Conservation (phyloP, 1,140 invertebrate genomes). For the Bombus consobrinus region DNA sequence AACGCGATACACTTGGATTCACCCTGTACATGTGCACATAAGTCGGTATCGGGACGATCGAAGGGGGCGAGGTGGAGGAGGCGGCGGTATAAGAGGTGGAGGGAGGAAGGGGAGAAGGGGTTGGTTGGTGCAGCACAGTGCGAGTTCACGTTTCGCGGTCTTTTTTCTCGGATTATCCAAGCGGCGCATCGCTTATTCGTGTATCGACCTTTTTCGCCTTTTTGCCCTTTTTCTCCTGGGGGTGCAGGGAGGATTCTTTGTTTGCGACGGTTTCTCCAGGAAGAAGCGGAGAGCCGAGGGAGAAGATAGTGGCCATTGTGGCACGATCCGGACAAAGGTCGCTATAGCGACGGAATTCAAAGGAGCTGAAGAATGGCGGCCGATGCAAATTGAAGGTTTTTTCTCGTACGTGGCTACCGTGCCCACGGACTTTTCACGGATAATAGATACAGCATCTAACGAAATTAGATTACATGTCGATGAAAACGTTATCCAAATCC, state of each 20-base stretch:
- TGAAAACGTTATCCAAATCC: not conserved
- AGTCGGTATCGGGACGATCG: conserved; percentile 48
- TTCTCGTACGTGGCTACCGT: conserved; percentile 49
- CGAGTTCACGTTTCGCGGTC: conserved; percentile 78
- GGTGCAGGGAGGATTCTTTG: conserved; percentile 75
- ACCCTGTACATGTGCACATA: conserved; percentile 57
- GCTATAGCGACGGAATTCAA: conserved; percentile 79
- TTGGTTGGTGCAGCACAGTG: conserved; percentile 62
- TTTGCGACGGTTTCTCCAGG: conserved; percentile 74
- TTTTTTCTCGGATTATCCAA: conserved; percentile 75
- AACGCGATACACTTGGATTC: conserved; percentile 58
- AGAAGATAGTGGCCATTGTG: conserved; percentile 78
- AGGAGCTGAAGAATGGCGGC: conserved; percentile 76
- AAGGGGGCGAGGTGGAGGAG: conserved; percentile 15
- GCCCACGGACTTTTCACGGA: conserved; percentile 49
- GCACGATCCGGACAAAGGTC: conserved; percentile 79
- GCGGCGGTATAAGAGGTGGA: conserved; percentile 20
- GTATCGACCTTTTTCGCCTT: conserved; percentile 76
- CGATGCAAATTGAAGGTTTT: conserved; percentile 76
- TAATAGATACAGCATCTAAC: conserved; percentile 11
- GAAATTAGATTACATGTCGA: conserved; percentile 21
- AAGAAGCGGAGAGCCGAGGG: conserved; percentile 65
- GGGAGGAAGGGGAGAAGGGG: conserved; percentile 30
- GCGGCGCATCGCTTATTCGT: conserved; percentile 76
- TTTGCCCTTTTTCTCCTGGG: conserved; percentile 72